phyloP scores from a whole-genome alignment of 2,888 invertebrate genomes.

The Nomada fucata region DNA sequence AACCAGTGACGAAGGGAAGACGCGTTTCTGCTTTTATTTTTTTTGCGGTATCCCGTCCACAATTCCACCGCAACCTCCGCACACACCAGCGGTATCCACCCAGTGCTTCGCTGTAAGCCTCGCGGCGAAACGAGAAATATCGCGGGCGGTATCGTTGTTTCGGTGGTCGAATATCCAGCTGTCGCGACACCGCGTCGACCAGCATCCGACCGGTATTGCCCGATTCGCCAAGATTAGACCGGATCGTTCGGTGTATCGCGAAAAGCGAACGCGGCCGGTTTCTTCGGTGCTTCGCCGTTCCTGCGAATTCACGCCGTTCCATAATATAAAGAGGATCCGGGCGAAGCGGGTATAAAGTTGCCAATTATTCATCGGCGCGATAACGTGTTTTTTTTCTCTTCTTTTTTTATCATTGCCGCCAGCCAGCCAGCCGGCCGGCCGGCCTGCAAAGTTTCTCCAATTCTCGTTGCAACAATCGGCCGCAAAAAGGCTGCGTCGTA shows the following conservation, averaged over 20 bases:
- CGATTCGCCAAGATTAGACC: slow-evolving; percentile 61
- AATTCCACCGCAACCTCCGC: not conserved
- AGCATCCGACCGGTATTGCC: slow-evolving; percentile 13
- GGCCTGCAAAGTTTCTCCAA: not conserved
- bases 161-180: slow-evolving; percentile 38
- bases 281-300: not conserved
- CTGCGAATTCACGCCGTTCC: slow-evolving; percentile 11
- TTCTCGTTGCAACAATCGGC: not conserved
- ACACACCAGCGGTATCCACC: no score
- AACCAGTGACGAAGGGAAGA: slow-evolving; percentile 38
- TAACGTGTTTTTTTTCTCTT: not conserved
- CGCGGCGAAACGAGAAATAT: slow-evolving; percentile 21
- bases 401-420: not conserved
- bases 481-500: not conserved
- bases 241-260: slow-evolving; percentile 27
- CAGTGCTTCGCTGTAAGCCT: not conserved
- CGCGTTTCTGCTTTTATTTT: slow-evolving; percentile 38
- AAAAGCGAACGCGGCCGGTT: slow-evolving; percentile 1
- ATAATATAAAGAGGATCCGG: slow-evolving; percentile 11
- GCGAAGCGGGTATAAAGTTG: slow-evolving; percentile 13
- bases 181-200: not conserved
- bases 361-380: slow-evolving; percentile 18
- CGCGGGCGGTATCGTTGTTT: slow-evolving; percentile 18
- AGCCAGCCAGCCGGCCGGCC: no score
- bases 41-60: slow-evolving; percentile 16